These are phyloP conservation scores for Pyrgus malvae DNA, from an alignment of 2,888 invertebrate genomes.

Conservation along the genomic window DNA sequence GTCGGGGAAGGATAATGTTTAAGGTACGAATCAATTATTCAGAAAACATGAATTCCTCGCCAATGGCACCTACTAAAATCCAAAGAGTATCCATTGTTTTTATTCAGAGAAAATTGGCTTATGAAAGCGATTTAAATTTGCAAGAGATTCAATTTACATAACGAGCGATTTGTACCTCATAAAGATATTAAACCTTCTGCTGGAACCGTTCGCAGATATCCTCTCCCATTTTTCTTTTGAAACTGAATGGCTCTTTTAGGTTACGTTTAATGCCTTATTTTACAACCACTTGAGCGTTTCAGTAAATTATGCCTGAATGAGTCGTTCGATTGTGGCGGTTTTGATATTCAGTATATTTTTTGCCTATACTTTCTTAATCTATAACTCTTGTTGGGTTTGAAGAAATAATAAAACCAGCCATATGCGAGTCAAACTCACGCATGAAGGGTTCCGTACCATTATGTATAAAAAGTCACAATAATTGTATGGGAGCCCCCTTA, in stretches of 20 bases:
- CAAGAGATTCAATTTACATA: conserved; percentile 78
- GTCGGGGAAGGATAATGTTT: neutral
- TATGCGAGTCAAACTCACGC: too few relatives aligned
- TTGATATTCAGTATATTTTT: too few relatives aligned
- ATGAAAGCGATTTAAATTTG: conserved; percentile 77
- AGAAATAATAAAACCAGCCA: too few relatives aligned
- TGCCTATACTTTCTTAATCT: too few relatives aligned
- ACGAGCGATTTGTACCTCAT: conserved; percentile 74
- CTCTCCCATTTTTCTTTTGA: conserved; percentile 46
- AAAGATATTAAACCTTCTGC: conserved; percentile 43
- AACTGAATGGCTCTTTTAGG: conserved; percentile 43
- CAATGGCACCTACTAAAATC: neutral
- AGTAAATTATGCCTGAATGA: neutral
- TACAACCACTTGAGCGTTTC: neutral
- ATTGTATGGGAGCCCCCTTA: too few relatives aligned
- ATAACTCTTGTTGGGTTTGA: too few relatives aligned
- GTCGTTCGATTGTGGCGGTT: too few relatives aligned
- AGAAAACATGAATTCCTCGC: neutral
- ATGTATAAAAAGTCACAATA: too few relatives aligned
- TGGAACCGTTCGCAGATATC: conserved; percentile 41
- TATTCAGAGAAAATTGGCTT: conserved; percentile 72
- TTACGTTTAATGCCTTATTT: conserved; percentile 4
- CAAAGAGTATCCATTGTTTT: conserved; percentile 55
- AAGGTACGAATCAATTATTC: conserved; percentile 12
- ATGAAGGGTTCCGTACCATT: too few relatives aligned